Evolutionary conservation across 2,797 vertebrate genomes (phyloP).

Genomic region (Hipposideros larvatus): DNA sequence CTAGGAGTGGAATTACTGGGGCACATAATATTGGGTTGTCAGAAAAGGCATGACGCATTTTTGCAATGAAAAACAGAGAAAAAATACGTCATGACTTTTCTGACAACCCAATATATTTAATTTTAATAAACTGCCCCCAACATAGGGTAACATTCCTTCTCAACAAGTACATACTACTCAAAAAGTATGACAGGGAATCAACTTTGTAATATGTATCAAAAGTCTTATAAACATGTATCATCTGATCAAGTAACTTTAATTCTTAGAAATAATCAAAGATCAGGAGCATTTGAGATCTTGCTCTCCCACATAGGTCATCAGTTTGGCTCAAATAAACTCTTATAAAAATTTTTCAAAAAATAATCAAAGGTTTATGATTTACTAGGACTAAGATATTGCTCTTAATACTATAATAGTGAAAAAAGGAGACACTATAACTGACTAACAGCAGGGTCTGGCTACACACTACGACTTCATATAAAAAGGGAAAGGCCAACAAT

Average conservation of each 20-base stretch:
- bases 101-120: neutral
- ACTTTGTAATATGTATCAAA: neutral
- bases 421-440: neutral
- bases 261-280: slow-evolving; percentile 1
- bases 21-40: neutral
- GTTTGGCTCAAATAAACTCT: no score
- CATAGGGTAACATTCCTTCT: neutral
- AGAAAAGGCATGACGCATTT: no score
- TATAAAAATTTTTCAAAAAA: no score
- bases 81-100: no score
- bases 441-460: no score
- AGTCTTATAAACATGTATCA: neutral
- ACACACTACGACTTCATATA: no score
- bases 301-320: no score
- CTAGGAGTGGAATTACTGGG: neutral
- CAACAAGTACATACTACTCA: neutral
- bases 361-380: neutral
- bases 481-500: neutral
- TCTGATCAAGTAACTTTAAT: neutral
- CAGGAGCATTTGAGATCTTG: no score
- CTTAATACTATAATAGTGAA: neutral
- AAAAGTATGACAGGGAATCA: neutral
- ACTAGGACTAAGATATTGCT: neutral
- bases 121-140: neutral
- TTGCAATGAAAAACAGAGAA: no score